Evolutionary conservation across 2,797 vertebrate species (phyloP).

Genomic region (Urocyon cinereoargenteus): DNA sequence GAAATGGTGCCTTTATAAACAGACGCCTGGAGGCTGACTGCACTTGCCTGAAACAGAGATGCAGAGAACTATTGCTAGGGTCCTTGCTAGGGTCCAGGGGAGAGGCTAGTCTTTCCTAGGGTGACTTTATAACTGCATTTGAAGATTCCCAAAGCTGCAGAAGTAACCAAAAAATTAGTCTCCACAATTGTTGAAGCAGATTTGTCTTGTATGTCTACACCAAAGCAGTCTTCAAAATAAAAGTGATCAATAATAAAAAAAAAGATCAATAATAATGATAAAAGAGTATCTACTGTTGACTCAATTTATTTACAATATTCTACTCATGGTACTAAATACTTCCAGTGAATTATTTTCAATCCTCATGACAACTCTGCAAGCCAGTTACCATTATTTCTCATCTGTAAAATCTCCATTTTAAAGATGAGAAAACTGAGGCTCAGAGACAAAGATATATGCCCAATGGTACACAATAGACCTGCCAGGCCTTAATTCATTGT

Average conservation of each 20-base stretch:
- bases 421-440: conserved; percentile 14
- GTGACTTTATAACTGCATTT: not conserved
- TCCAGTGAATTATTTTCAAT: not conserved
- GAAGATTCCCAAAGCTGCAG: not conserved
- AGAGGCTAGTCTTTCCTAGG: not conserved
- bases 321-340: not conserved
- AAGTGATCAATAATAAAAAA: conserved; percentile 8
- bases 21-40: not conserved
- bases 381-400: not conserved
- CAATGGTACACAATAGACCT: not conserved
- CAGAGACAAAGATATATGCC: not conserved
- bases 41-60: accelerated
- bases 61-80: no score
- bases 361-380: not conserved
- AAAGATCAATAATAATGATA: not conserved
- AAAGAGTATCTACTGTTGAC: not conserved
- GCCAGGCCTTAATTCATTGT: not conserved
- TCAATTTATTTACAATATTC: not conserved
- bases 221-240: conserved; percentile 21
- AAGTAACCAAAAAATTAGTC: not conserved
- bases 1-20: not conserved
- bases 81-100: no score
- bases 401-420: not conserved
- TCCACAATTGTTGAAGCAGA: not conserved
- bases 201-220: not conserved